A percentile compares a stretch with the other conserved stretches of the same genome.
These are phyloP conservation scores for Alexandromys fortis DNA, from an alignment of 2,113 vertebrate genomes.

Conservation along the genomic window DNA sequence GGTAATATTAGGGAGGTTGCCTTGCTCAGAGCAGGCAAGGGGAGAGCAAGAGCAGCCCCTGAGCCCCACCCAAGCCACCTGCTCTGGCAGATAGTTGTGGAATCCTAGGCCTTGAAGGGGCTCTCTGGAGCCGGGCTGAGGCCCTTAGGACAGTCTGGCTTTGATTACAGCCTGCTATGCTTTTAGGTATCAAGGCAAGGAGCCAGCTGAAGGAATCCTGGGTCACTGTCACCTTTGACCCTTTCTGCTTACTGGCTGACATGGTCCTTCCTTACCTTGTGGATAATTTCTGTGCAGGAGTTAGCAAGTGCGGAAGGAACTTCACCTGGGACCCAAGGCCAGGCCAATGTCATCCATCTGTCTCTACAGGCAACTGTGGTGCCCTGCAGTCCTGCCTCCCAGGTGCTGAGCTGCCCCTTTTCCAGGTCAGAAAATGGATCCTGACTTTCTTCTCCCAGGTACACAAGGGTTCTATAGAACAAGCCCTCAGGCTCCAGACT, in stretches of 20 bases:
- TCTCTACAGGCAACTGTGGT: too few relatives aligned
- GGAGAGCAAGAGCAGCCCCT: neutral
- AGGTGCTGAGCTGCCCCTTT: neutral
- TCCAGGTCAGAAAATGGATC: too few relatives aligned
- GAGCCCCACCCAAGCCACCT: neutral
- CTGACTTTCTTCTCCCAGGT: neutral
- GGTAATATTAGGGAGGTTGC: neutral
- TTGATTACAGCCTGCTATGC: fast-evolving
- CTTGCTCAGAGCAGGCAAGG: neutral
- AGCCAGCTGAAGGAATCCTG: fast-evolving
- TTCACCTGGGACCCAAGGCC: too few relatives aligned
- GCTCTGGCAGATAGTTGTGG: neutral
- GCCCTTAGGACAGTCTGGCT: neutral
- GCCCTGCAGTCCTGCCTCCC: fast-evolving
- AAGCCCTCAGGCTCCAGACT: neutral
- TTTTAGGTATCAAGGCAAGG: fast-evolving
- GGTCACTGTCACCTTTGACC: neutral
- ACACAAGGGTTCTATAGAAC: neutral
- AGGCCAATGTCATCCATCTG: neutral
- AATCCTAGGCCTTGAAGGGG: too few relatives aligned
- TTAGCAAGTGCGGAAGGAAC: neutral
- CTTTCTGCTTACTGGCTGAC: too few relatives aligned
- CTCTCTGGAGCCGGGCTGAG: neutral
- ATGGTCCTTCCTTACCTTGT: neutral
- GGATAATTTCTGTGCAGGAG: neutral